Conservation (phyloP, 2,888 invertebrate genomes). For the Endotricha flammealis region DNA sequence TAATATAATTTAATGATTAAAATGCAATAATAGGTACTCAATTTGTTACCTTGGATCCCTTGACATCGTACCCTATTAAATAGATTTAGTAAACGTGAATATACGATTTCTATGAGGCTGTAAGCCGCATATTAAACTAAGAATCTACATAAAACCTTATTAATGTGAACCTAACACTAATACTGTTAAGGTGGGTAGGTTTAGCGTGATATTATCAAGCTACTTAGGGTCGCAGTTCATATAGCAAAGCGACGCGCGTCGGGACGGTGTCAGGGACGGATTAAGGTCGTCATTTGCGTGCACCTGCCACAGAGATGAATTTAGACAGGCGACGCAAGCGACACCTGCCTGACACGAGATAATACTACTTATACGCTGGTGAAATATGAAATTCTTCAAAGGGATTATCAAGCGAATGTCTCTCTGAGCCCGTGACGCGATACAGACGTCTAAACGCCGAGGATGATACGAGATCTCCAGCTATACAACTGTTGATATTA, state of each 20-base stretch:
- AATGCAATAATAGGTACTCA: too few species aligned
- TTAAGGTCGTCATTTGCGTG: slow-evolving; percentile 56
- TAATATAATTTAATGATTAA: too few species aligned
- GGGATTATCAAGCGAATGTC: slow-evolving; percentile 48
- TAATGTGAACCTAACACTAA: not conserved
- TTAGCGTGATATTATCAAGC: slow-evolving; percentile 4
- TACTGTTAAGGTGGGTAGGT: not conserved
- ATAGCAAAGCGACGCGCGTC: slow-evolving; percentile 21
- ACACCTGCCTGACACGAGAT: slow-evolving; percentile 70
- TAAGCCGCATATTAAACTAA: not conserved
- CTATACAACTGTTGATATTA: too few species aligned
- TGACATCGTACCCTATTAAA: too few species aligned
- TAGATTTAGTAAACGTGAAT: too few species aligned
- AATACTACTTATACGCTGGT: slow-evolving; percentile 66
- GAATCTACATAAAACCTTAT: not conserved
- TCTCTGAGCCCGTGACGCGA: slow-evolving; percentile 25
- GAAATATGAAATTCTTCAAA: slow-evolving; percentile 67
- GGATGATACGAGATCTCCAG: slow-evolving; percentile 7
- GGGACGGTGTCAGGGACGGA: slow-evolving; percentile 44
- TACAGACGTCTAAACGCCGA: slow-evolving; percentile 27
- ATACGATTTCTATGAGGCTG: too few species aligned
- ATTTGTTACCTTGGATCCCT: too few species aligned
- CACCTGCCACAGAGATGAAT: slow-evolving; percentile 68
- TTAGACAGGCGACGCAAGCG: slow-evolving; percentile 59
- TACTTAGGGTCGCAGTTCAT: slow-evolving; percentile 35